Percentiles rank a stretch among this genome's conserved stretches.
phyloP scores from a whole-genome alignment of 2,113 vertebrate species.

The Corythornis vintsioides region DNA sequence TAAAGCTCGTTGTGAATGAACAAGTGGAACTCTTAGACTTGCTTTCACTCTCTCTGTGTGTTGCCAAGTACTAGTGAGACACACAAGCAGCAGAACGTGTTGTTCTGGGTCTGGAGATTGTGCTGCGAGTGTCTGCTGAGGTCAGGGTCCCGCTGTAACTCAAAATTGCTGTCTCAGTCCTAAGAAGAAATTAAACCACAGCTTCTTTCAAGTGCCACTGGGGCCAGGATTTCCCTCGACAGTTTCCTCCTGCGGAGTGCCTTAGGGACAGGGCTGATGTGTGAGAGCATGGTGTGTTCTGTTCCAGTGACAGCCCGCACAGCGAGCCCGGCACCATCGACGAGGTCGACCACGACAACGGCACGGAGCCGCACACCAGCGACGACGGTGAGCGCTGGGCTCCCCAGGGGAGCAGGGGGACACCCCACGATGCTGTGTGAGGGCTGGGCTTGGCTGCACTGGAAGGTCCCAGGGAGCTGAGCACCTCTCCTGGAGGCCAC shows the following conservation, averaged over 20 bases:
- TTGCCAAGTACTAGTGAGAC: not conserved
- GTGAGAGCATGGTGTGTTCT: no score
- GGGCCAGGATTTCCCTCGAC: no score
- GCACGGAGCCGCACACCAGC: slow-evolving; percentile 95
- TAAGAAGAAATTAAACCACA: no score
- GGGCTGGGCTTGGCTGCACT: not conserved
- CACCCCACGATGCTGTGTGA: fast-evolving
- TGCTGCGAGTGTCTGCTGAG: no score
- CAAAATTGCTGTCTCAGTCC: no score
- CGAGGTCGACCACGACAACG: slow-evolving; percentile 93
- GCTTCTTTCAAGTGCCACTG: no score
- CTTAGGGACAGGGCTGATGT: no score
- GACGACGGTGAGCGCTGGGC: slow-evolving; percentile 87
- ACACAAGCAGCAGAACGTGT: not conserved
- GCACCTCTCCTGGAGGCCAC: not conserved
- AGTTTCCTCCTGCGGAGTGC: no score
- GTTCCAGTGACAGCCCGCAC: no score
- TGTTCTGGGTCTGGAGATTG: no score
- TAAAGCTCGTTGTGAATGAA: not conserved
- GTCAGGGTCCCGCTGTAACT: no score
- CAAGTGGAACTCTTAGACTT: not conserved
- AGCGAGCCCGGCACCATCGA: slow-evolving; percentile 94
- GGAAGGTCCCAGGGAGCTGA: not conserved
- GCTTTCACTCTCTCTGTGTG: not conserved
- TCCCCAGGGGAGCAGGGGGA: not conserved